These are phyloP conservation scores for Scophthalmus maximus DNA, from an alignment of 2,113 vertebrate species.

Conservation along the genomic window DNA sequence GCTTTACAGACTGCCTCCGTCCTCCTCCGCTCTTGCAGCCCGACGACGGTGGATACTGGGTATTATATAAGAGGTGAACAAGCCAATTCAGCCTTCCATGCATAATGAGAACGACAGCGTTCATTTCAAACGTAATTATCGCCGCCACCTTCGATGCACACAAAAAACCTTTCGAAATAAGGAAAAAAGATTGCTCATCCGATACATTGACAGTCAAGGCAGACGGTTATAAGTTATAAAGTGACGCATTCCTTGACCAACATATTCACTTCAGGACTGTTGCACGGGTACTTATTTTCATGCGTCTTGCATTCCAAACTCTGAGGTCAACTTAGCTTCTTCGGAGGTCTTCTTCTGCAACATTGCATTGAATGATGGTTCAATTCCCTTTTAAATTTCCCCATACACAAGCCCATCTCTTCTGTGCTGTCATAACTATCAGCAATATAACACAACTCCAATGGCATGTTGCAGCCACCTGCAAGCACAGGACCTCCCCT, in stretches of 20 bases:
- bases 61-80: slow-evolving; percentile 51
- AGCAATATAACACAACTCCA: not conserved
- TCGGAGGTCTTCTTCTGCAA: no score
- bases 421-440: no score
- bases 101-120: slow-evolving; percentile 36
- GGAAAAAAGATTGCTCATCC: not conserved
- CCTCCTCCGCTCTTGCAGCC: slow-evolving; percentile 40
- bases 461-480: not conserved
- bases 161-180: not conserved
- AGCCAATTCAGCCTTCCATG: slow-evolving; percentile 24
- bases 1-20: slow-evolving; percentile 32
- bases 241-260: no score
- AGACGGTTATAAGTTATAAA: not conserved
- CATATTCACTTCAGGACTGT: no score
- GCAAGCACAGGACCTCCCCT: not conserved
- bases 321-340: no score
- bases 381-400: no score
- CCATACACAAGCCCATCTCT: no score
- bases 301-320: no score
- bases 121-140: slow-evolving; percentile 36
- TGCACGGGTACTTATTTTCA: no score
- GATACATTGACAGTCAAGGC: not conserved
- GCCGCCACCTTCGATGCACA: not conserved
- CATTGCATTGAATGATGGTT: no score
- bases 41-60: slow-evolving; percentile 44